Evolutionary conservation across 2,888 invertebrate genomes (phyloP).

Genomic region (Luffia ferchaultella): DNA sequence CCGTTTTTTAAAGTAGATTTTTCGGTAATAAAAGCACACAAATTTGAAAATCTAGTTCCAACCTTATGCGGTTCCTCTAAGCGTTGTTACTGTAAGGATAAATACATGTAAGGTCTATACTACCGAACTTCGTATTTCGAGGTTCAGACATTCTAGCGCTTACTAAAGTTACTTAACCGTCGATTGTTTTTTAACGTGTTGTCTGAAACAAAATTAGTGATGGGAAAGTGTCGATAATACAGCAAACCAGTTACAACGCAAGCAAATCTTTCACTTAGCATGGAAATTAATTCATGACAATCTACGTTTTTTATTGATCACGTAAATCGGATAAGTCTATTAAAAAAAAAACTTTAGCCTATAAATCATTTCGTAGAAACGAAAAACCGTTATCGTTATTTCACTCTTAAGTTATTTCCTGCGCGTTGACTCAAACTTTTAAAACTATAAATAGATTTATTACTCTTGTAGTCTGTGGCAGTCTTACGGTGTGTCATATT

Average conservation of each 20-base stretch:
- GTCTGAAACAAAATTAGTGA: neutral
- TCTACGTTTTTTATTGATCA: neutral
- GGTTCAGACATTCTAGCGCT: neutral
- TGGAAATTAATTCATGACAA: neutral
- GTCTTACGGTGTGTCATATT: neutral
- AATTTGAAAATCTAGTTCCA: neutral
- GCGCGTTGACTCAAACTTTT: neutral
- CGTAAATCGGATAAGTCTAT: neutral
- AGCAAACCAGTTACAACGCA: no score
- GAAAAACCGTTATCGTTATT: neutral
- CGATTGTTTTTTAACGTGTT: neutral
- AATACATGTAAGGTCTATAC: neutral
- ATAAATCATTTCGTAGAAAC: neutral
- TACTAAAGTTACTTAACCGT: neutral
- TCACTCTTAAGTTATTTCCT: neutral
- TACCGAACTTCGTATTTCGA: no score
- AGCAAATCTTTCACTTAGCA: neutral
- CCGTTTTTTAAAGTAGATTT: neutral
- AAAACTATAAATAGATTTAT: neutral
- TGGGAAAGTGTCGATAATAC: neutral
- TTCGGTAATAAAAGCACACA: no score
- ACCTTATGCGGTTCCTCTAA: neutral
- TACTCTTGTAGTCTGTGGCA: neutral
- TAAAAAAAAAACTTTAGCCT: neutral
- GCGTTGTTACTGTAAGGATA: neutral